Evolutionary conservation across 2,113 vertebrate genomes (phyloP).

Genomic region (cattle (Bos taurus)): ARS-UCD2.0 NC_037347.1:2367001-2367500

Average conservation of each 20-base stretch:
- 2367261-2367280: background rate
- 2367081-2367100: rapidly evolving
- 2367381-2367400: background rate
- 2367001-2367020: background rate
- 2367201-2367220: background rate
- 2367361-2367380: background rate
- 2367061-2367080: background rate
- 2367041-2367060: background rate
- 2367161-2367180: background rate
- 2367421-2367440: background rate
- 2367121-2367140: background rate
- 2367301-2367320: background rate
- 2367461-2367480: background rate
- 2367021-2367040: background rate
- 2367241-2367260: background rate
- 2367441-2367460: background rate
- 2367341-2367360: background rate
- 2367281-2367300: background rate
- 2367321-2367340: background rate
- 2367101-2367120: background rate
- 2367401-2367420: no score
- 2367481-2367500: background rate
- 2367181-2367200: background rate
- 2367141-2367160: background rate
- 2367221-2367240: background rate